A percentile compares a stretch with the other conserved stretches of the same genome.
Evolutionary conservation across 2,888 invertebrate species (phyloP).

Genomic region (Strigamia maritima): DNA sequence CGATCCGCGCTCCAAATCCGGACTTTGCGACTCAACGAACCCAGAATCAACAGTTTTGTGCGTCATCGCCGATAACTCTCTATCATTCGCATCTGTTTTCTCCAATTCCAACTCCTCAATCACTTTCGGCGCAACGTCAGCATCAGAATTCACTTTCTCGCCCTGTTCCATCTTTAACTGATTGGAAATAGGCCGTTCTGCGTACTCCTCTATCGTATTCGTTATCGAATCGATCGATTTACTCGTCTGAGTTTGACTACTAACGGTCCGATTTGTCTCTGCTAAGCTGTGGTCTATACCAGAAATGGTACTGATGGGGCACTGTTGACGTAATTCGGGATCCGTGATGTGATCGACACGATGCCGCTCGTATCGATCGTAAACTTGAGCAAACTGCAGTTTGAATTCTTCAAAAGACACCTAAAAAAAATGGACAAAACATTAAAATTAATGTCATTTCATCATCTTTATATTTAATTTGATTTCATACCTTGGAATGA

Average conservation of each 20-base stretch:
- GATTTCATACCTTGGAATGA: conserved; percentile 80
- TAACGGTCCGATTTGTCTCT: background rate
- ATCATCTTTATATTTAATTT: background rate
- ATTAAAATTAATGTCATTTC: no score
- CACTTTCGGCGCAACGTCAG: no score
- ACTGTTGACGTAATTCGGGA: conserved; percentile 84
- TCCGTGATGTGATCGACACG: conserved; percentile 93
- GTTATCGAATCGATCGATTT: background rate
- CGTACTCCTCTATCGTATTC: no score
- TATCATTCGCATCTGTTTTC: no score
- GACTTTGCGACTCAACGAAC: conserved; percentile 41
- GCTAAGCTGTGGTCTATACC: conserved; percentile 56
- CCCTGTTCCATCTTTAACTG: no score
- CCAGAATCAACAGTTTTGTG: conserved; percentile 42
- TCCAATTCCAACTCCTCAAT: no score
- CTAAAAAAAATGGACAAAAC: conserved; percentile 55
- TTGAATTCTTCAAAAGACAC: conserved; percentile 98
- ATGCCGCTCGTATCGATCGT: conserved; percentile 90
- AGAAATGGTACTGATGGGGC: conserved; percentile 93
- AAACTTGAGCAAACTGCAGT: conserved; percentile 95
- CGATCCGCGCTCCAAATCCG: conserved; percentile 40
- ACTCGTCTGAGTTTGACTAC: conserved; percentile 34
- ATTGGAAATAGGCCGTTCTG: no score
- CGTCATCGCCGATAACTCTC: conserved; percentile 36
- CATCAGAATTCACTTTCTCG: no score